phyloP scores from a whole-genome alignment of 2,888 invertebrate species.

The Zygaena filipendulae region DNA sequence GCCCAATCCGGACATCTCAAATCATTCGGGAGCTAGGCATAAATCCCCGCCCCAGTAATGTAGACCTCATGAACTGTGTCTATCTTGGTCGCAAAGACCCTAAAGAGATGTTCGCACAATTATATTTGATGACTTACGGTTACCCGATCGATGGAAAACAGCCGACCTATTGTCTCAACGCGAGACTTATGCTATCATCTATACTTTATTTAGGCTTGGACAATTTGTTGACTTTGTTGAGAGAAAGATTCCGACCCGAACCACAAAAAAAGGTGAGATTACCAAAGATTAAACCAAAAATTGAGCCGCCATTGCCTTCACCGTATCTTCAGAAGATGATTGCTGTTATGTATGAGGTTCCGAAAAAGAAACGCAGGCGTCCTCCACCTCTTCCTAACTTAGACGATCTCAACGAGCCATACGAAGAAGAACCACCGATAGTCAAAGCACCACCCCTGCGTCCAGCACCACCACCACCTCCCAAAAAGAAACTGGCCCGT shows the following conservation, averaged over 20 bases:
- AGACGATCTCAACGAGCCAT: constrained; percentile 40
- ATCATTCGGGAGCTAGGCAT: constrained; percentile 37
- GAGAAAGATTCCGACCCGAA: constrained; percentile 34
- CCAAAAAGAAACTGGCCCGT: constrained; percentile 36
- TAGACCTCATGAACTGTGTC: constrained; percentile 41
- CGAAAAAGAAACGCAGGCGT: constrained; percentile 21
- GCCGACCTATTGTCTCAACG: constrained; percentile 34
- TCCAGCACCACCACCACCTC: constrained; percentile 41
- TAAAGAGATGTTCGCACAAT: constrained; percentile 44
- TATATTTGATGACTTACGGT: constrained; percentile 35
- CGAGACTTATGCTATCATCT: constrained; percentile 39
- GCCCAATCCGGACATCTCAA: constrained; percentile 29
- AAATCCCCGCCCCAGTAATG: constrained; percentile 29
- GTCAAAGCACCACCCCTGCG: constrained; percentile 33
- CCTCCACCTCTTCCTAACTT: constrained; percentile 44
- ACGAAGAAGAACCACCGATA: constrained; percentile 35
- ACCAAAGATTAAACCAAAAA: constrained; percentile 26
- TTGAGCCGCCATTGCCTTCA: constrained; percentile 25
- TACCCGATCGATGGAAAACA: constrained; percentile 37
- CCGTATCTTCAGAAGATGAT: constrained; percentile 44
- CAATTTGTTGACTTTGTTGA: constrained; percentile 30
- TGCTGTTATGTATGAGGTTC: constrained; percentile 31
- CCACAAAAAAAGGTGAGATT: constrained; percentile 13
- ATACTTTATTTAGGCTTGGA: constrained; percentile 46
- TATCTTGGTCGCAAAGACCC: constrained; percentile 36